Conservation (phyloP, 2,888 invertebrate species). For the Nomada ferruginata region DNA sequence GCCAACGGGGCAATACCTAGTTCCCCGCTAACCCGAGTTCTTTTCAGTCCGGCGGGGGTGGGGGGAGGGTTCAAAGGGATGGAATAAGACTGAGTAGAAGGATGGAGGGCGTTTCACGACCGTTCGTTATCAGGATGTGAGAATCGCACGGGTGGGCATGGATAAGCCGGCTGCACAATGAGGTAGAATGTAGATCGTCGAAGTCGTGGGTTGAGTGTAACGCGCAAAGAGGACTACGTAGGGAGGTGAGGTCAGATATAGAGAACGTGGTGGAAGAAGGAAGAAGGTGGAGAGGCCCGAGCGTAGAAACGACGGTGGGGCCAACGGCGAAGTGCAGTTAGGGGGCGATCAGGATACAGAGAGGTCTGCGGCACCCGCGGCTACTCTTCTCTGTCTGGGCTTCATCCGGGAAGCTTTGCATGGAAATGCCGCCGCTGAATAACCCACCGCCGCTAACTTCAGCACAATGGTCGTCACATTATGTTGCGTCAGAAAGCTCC, state of each 20-base stretch:
- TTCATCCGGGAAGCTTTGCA: constrained; percentile 77
- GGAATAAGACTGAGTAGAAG: constrained; percentile 48
- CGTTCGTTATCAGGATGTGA: constrained; percentile 75
- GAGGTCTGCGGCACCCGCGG: constrained; percentile 79
- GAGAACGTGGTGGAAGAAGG: constrained; percentile 37
- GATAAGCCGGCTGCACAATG: constrained; percentile 76
- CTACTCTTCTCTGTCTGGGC: constrained; percentile 78
- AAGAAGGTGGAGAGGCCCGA: constrained; percentile 50
- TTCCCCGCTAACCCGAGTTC: constrained; percentile 57
- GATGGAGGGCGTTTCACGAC: constrained; percentile 60
- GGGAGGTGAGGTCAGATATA: constrained; percentile 43
- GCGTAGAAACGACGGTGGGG: constrained; percentile 64
- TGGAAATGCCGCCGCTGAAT: constrained; percentile 80
- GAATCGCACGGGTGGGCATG: constrained; percentile 72
- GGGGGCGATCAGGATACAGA: constrained; percentile 78
- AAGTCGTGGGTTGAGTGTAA: constrained; percentile 38
- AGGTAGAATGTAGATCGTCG: constrained; percentile 72
- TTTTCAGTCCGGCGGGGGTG: constrained; percentile 31
- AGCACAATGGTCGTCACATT: constrained; percentile 81
- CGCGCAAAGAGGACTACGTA: constrained; percentile 58
- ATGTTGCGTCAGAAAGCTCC: constrained; percentile 77
- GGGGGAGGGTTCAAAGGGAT: constrained; percentile 47
- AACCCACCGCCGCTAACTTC: constrained; percentile 78
- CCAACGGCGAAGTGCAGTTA: constrained; percentile 75
- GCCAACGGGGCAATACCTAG: constrained; percentile 48